Conservation (phyloP, 2,888 invertebrate species). For the Eurytoma californica region DNA sequence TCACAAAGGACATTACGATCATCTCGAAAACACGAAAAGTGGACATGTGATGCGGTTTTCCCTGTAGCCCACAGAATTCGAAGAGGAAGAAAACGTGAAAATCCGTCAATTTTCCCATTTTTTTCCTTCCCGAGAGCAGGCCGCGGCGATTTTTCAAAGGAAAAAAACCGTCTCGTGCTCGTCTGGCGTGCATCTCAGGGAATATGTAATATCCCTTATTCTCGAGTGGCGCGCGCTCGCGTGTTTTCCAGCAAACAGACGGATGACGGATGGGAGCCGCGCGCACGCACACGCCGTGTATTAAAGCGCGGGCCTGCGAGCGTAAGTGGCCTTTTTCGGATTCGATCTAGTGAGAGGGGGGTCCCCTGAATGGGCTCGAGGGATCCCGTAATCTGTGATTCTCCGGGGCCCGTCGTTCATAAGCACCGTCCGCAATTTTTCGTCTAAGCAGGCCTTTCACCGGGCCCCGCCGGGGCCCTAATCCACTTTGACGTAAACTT, state of each 20-base stretch:
- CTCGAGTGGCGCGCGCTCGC: background rate
- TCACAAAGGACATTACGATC: no score
- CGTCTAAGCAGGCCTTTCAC: constrained; percentile 65
- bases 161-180: constrained; percentile 14
- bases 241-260: constrained; percentile 60
- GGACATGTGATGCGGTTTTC: no score
- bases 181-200: background rate
- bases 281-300: background rate
- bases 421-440: constrained; percentile 63
- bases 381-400: constrained; percentile 68
- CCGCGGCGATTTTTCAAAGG: constrained; percentile 5
- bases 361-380: constrained; percentile 25
- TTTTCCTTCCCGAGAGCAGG: background rate
- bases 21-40: no score
- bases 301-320: background rate
- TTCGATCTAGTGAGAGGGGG: background rate
- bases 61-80: no score
- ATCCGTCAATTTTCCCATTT: no score
- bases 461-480: constrained; percentile 53
- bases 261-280: constrained; percentile 55
- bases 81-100: no score
- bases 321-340: constrained; percentile 29
- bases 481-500: constrained; percentile 67
- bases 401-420: constrained; percentile 58
- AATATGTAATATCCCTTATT: background rate